These are phyloP conservation scores for Arctocebus calabarensis DNA, from an alignment of 2,797 vertebrate genomes.

Conservation along the genomic window DNA sequence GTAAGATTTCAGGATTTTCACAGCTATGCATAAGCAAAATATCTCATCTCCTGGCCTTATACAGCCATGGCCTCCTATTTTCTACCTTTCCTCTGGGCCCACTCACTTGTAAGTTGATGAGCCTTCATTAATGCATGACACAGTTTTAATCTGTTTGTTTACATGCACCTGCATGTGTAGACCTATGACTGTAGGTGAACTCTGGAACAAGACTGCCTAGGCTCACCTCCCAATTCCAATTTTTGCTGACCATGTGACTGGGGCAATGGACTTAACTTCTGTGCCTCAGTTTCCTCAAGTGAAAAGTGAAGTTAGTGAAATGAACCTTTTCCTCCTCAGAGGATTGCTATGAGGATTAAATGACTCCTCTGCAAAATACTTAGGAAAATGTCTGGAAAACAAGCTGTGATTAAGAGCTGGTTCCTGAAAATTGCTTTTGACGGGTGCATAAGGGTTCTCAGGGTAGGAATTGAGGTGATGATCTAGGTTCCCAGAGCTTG, in stretches of 20 bases:
- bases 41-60: neutral
- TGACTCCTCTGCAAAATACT: neutral
- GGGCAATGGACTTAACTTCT: neutral
- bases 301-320: neutral
- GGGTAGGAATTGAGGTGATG: neutral
- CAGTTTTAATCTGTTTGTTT: too few relatives aligned
- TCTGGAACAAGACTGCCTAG: rapidly evolving
- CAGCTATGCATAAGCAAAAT: neutral
- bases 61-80: neutral
- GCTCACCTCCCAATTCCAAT: neutral
- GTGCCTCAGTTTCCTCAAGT: neutral
- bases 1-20: neutral
- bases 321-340: neutral
- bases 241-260: neutral
- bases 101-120: too few relatives aligned
- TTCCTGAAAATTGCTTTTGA: neutral
- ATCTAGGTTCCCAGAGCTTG: neutral
- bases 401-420: rapidly evolving
- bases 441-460: rapidly evolving
- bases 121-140: rapidly evolving
- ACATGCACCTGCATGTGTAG: rapidly evolving
- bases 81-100: too few relatives aligned
- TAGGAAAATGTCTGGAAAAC: neutral
- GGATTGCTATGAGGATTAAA: rapidly evolving
- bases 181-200: rapidly evolving